Evolutionary conservation across 2,888 invertebrate genomes (phyloP).

Genomic region (Eilema caniola): DNA sequence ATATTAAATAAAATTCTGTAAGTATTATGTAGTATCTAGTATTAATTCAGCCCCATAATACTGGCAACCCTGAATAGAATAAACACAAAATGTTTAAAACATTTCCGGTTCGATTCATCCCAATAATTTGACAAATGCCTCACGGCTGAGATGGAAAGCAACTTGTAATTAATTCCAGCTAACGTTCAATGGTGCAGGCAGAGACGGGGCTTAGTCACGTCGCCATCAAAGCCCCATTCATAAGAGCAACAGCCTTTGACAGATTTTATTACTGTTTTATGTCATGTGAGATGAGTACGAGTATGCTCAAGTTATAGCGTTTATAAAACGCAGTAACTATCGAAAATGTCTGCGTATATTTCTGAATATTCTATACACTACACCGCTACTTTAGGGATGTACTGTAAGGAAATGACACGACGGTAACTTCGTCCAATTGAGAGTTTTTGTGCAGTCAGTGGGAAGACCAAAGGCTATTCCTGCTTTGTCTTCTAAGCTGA

Average conservation of each 20-base stretch:
- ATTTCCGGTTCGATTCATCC: slow-evolving; percentile 32
- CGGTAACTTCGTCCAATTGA: too few species aligned
- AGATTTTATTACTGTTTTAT: slow-evolving; percentile 56
- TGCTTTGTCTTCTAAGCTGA: too few species aligned
- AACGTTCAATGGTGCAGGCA: slow-evolving; percentile 38
- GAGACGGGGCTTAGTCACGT: slow-evolving; percentile 54
- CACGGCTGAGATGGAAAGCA: slow-evolving; percentile 25
- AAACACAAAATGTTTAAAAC: slow-evolving; percentile 13
- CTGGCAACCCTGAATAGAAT: slow-evolving; percentile 10
- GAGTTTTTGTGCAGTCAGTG: too few species aligned
- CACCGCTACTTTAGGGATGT: too few species aligned
- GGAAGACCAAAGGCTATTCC: too few species aligned
- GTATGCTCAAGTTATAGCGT: not conserved
- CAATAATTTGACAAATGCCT: slow-evolving; percentile 40
- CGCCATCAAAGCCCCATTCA: slow-evolving; percentile 52
- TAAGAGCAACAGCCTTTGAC: slow-evolving; percentile 55
- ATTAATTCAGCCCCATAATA: too few species aligned
- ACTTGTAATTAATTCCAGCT: slow-evolving; percentile 46
- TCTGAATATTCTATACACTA: too few species aligned
- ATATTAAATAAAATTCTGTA: too few species aligned
- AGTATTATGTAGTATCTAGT: too few species aligned
- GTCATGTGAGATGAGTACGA: slow-evolving; percentile 38
- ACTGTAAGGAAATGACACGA: too few species aligned
- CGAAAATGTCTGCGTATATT: not conserved
- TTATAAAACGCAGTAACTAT: not conserved